Evolutionary conservation across 1,140 invertebrate species (phyloP).

Genomic region (Coenobita brevimanus): DNA sequence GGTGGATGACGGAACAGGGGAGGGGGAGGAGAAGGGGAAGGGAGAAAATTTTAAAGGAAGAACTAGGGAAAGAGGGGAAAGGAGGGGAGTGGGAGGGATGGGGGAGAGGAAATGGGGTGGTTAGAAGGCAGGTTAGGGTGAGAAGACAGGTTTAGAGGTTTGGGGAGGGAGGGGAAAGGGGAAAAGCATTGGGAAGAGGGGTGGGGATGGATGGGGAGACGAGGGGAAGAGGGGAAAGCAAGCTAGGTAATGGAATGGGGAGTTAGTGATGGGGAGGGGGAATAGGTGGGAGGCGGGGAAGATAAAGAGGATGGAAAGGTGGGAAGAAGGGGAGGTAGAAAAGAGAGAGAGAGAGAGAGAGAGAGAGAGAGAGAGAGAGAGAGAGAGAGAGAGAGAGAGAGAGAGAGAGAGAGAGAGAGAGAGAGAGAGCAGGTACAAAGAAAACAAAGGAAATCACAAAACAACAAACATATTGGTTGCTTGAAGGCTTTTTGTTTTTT

Average conservation of each 20-base stretch:
- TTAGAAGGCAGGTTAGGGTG: background rate
- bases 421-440: too few relatives aligned
- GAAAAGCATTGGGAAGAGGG: background rate
- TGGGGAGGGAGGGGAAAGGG: background rate
- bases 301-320: background rate
- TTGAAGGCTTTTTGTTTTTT: too few relatives aligned
- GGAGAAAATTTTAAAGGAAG: background rate
- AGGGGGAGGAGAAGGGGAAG: background rate
- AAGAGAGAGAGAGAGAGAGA: background rate
- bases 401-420: constrained; percentile 4
- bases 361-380: background rate
- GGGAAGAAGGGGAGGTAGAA: background rate
- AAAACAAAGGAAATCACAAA: too few relatives aligned
- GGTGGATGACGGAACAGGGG: background rate
- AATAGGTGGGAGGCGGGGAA: background rate
- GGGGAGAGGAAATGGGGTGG: background rate
- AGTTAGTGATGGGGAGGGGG: too few relatives aligned
- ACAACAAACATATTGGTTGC: too few relatives aligned
- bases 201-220: background rate
- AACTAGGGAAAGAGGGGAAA: background rate
- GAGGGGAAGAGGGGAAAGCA: background rate
- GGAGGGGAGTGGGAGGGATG: background rate
- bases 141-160: background rate
- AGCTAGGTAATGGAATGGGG: background rate
- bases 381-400: constrained; percentile 3